Evolutionary conservation across 1,140 invertebrate species (phyloP).

Genomic region (Tribolium castaneum): DNA sequence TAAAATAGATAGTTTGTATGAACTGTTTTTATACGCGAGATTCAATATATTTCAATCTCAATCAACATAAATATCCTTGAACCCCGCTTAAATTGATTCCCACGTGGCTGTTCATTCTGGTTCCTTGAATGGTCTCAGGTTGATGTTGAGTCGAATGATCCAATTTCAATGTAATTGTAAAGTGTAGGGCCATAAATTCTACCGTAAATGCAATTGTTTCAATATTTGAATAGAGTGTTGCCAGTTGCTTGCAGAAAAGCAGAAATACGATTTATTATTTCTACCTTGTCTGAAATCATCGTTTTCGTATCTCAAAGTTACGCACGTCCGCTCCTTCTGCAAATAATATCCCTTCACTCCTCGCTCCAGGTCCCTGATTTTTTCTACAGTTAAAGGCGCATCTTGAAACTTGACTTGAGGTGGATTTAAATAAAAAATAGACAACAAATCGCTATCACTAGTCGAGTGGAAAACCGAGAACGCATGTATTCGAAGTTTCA

Average conservation of each 20-base stretch:
- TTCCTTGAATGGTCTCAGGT: constrained; percentile 32
- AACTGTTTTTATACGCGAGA: neutral
- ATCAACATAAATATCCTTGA: constrained; percentile 47
- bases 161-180: constrained; percentile 36
- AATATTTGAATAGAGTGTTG: neutral
- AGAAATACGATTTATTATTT: neutral
- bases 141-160: constrained; percentile 26
- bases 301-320: neutral
- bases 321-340: neutral
- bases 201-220: neutral
- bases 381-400: neutral
- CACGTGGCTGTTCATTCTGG: constrained; percentile 21
- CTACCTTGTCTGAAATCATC: neutral
- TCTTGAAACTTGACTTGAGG: no score
- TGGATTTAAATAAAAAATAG: no score
- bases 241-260: neutral
- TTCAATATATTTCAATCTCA: constrained; percentile 41
- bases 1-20: neutral
- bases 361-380: neutral
- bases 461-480: neutral
- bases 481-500: neutral
- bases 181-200: constrained; percentile 21
- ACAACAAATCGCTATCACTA: neutral
- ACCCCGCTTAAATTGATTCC: constrained; percentile 29
- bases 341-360: neutral